Percentiles rank a stretch among this genome's conserved stretches.
phyloP scores from a whole-genome alignment of 2,797 vertebrate genomes.

The Aythya fuligula region DNA sequence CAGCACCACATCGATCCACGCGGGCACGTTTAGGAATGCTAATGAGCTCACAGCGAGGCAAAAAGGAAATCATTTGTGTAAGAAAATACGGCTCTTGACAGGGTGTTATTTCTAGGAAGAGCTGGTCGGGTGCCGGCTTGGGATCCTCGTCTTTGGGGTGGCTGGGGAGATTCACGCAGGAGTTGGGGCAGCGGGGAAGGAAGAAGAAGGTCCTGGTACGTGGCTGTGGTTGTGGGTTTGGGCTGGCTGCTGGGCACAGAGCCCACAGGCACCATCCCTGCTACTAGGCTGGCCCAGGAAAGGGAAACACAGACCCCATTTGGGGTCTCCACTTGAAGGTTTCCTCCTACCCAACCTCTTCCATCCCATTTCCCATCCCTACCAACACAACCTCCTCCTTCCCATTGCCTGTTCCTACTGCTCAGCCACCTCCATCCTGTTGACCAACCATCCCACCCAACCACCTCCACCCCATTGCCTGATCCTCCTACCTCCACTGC shows the following conservation, averaged over 20 bases:
- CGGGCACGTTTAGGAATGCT: not conserved
- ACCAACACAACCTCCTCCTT: not conserved
- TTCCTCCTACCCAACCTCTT: not conserved
- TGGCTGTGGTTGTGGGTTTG: not conserved
- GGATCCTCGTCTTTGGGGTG: not conserved
- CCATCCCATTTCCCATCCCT: rapidly evolving
- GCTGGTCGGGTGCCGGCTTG: rapidly evolving
- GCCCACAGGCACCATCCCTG: rapidly evolving
- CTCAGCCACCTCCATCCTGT: not conserved
- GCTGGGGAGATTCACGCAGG: rapidly evolving
- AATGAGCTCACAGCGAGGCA: not conserved
- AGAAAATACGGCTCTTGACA: not conserved
- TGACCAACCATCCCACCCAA: not conserved
- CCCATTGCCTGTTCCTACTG: not conserved
- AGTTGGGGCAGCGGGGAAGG: not conserved
- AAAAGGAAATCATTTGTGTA: slow-evolving; percentile 34
- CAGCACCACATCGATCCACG: not conserved
- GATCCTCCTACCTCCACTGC: not conserved
- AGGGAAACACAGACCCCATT: rapidly evolving
- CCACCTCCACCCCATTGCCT: too few species aligned
- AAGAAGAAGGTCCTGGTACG: not conserved
- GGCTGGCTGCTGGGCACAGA: not conserved
- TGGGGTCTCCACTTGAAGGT: not conserved
- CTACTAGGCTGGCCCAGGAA: not conserved
- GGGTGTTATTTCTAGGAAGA: not conserved